Base-by-base conservation (phyloP, 2,888 invertebrate genomes). In the Eremobia ochroleuca region DNA sequence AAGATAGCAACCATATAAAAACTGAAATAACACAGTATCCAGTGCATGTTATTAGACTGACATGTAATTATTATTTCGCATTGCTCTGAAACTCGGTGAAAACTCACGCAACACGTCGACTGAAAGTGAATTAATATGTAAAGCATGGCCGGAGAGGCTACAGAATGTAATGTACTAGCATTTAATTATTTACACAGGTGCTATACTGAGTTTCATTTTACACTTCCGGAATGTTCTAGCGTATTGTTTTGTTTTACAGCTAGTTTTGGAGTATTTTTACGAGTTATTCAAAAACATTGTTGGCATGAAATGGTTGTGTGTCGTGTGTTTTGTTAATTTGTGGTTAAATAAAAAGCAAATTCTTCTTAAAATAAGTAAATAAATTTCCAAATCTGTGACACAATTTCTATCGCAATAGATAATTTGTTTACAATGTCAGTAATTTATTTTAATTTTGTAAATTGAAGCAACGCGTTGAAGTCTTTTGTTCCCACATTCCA, bases 81-180 rank as follows among this genome's bases (percentile, higher is more conserved):
- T 72, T 52, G 73, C 64, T 76, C 88, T 88, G 83, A 85, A 88
- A 82, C 86, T 83, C 68, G 85, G 90, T 82, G 86, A 88, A 87
- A 90, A 79, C 21, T 70, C 85, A 85, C 83, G 87, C 68, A 71
- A 73, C 82, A 80, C 85, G 86, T 74, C 68, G 34, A 66, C 87
- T 89, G 90, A 91, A 92, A 92, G 90, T 90, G 90, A 92, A 91
- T 91, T 90, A 89, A 91, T 90, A 88, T 88, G 84, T 85, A 85
- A 81, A 85, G 70, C 73, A 76, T 52, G 62, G 55, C 52, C 77
- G 65, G 55, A 55, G 81, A 66, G 46, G 72, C 70, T 73, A 70
- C 72, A 77, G 69, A 76, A 83, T 78, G 77, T 81, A 43, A 62
- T 37, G 73, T 80, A 52, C 65, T 55, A 67, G 70, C 52, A 59